Base-by-base conservation (phyloP, 2,797 vertebrate genomes). In the Neosilurus hyrtlii region DNA sequence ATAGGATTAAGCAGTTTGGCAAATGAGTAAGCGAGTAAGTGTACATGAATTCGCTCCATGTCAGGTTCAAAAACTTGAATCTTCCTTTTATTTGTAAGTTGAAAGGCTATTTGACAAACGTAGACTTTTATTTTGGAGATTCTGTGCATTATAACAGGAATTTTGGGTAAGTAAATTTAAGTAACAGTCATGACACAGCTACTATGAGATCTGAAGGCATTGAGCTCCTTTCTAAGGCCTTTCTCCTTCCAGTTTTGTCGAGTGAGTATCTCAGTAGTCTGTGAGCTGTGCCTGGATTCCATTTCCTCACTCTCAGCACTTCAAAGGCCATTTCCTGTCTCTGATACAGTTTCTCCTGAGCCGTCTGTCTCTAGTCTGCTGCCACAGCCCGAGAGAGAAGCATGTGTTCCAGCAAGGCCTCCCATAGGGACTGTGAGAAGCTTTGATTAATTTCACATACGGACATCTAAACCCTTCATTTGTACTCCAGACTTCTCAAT, bases 301-400 rank as follows among this genome's bases (percentile, higher is more conserved):
- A 87, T 89, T 90, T 89, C 85, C 76, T 84, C 74, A n/a, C 81
- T 72, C 85, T 89, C 88, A 90, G 86, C 87, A 87, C 82, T 88
- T 89, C 87, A 89, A 89, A 89, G 83, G 81, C 85, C 67, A 76
- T 81, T 84, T 89, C 88, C 87, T 88, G 86, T 87, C 87, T 85
- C 82, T 81, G 73, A 79, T 84, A 86, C 79, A 79, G 87, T 84
- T 83, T 85, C 66, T 83, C 63, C 77, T 81, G 56, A 82, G 80
- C 82, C 77, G 77, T 83, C 76, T 86, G 77, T 86, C 59, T 84
- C 61, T 87, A 65, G 82, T 83, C 82, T 12, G 26, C 68, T 79
- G 83, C 81, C 83, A 83, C 73, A 84, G 81, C 63, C 74, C 30
- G 37, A 51, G 81, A 74, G 56, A 86, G 86, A 82, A 72, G 75